phyloP scores from a whole-genome alignment of 2,888 invertebrate genomes.

The Bursaphelenchus okinawaensis region DNA sequence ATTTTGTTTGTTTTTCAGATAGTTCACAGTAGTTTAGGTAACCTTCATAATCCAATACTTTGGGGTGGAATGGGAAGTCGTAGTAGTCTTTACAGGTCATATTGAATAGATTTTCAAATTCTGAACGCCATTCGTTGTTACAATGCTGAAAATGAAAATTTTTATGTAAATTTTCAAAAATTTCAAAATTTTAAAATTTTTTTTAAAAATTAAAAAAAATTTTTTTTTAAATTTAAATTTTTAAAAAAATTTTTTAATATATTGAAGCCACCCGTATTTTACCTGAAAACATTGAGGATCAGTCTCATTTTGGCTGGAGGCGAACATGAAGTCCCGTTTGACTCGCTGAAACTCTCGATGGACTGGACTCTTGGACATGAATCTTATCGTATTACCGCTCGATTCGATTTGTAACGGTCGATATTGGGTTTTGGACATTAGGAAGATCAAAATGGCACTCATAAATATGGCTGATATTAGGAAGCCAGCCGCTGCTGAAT shows the following conservation, averaged over 20 bases:
- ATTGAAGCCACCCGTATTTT: not conserved
- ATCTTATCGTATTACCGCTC: too few species aligned
- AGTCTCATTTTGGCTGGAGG: constrained; percentile 45
- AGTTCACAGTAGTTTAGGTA: constrained; percentile 49
- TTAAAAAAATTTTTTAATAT: constrained; percentile 17
- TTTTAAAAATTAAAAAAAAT: too few species aligned
- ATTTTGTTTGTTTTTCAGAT: constrained; percentile 48
- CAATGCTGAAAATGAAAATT: constrained; percentile 35
- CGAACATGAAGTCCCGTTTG: constrained; percentile 54
- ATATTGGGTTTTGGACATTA: too few species aligned
- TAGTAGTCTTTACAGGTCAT: constrained; percentile 49
- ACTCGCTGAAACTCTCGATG: constrained; percentile 20
- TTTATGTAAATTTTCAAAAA: constrained; percentile 13
- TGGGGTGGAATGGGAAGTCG: constrained; percentile 55
- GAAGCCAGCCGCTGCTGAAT: too few species aligned
- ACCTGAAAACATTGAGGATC: constrained; percentile 52
- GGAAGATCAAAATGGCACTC: too few species aligned
- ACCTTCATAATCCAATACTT: constrained; percentile 41
- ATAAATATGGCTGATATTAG: too few species aligned
- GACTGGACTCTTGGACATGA: too few species aligned
- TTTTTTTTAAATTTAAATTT: too few species aligned
- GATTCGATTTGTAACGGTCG: too few species aligned
- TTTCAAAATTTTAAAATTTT: too few species aligned
- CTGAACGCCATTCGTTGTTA: constrained; percentile 41
- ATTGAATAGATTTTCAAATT: constrained; percentile 48